These are phyloP conservation scores for Chamaea fasciata DNA, from an alignment of 2,113 vertebrate genomes.

Conservation along the genomic window DNA sequence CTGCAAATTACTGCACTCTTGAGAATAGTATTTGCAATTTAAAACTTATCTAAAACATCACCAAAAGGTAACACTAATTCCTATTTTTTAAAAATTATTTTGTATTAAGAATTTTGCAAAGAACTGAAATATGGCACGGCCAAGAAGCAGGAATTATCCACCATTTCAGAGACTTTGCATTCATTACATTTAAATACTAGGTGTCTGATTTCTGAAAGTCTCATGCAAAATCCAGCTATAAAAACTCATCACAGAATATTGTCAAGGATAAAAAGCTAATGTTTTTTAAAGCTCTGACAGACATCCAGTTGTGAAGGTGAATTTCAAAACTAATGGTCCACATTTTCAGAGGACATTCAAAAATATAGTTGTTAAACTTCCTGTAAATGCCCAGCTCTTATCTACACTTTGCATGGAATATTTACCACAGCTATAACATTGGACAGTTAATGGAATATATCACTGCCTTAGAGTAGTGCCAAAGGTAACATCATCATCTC, in stretches of 20 bases:
- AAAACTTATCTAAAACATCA: conserved; percentile 46
- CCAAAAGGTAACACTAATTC: conserved; percentile 32
- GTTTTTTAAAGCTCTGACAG: conserved; percentile 30
- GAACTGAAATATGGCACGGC: conserved; percentile 6
- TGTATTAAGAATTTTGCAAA: conserved; percentile 25
- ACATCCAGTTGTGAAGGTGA: not conserved
- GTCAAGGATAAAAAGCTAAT: conserved; percentile 38
- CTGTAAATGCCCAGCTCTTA: conserved; percentile 22
- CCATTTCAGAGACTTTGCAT: conserved; percentile 37
- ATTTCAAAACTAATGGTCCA: not conserved
- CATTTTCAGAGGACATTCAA: conserved; percentile 17
- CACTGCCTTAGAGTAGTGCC: conserved; percentile 36
- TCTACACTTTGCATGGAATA: conserved; percentile 19
- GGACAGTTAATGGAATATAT: not conserved
- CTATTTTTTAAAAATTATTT: not conserved
- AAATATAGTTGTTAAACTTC: not conserved
- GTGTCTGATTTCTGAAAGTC: conserved; percentile 17
- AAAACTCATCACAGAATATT: conserved; percentile 45
- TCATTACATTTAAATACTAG: conserved; percentile 42
- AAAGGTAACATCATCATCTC: conserved; percentile 31
- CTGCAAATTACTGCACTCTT: conserved; percentile 39
- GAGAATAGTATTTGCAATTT: conserved; percentile 24
- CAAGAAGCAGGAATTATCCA: conserved; percentile 29
- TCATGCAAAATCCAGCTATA: conserved; percentile 62
- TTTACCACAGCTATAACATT: not conserved